A percentile compares a stretch with the other conserved stretches of the same genome.
Conservation (phyloP, 2,113 vertebrate genomes). For the Erythrocercus mccallii region DNA sequence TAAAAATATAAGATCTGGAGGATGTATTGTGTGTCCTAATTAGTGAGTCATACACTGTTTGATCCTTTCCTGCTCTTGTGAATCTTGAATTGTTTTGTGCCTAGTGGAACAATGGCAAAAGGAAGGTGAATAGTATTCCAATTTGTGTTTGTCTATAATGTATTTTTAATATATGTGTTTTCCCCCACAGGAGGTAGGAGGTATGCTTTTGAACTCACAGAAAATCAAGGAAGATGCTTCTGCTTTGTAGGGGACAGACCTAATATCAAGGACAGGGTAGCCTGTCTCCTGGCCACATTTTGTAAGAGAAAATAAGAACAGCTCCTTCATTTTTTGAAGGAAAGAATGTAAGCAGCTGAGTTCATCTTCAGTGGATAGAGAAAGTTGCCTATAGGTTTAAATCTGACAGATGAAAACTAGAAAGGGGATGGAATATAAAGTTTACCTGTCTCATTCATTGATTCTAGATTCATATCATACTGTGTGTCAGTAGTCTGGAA, state of each 20-base stretch:
- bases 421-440: neutral
- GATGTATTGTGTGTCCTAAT: neutral
- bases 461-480: neutral
- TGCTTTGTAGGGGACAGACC: neutral
- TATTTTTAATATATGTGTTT: neutral
- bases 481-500: neutral
- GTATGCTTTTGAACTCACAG: neutral
- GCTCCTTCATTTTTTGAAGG: neutral
- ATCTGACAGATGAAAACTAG: neutral
- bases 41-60: neutral
- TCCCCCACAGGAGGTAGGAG: neutral
- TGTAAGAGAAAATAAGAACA: neutral
- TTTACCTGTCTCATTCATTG: neutral
- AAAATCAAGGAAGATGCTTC: neutral
- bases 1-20: neutral
- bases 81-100: neutral
- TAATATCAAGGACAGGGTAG: neutral
- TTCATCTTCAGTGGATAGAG: neutral
- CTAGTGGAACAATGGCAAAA: neutral
- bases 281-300: neutral
- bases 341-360: neutral
- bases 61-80: neutral
- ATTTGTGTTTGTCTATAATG: neutral
- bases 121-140: neutral
- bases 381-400: neutral